These are phyloP conservation scores for Gallinago solitaria DNA, from an alignment of 2,797 vertebrate species.

Conservation along the genomic window DNA sequence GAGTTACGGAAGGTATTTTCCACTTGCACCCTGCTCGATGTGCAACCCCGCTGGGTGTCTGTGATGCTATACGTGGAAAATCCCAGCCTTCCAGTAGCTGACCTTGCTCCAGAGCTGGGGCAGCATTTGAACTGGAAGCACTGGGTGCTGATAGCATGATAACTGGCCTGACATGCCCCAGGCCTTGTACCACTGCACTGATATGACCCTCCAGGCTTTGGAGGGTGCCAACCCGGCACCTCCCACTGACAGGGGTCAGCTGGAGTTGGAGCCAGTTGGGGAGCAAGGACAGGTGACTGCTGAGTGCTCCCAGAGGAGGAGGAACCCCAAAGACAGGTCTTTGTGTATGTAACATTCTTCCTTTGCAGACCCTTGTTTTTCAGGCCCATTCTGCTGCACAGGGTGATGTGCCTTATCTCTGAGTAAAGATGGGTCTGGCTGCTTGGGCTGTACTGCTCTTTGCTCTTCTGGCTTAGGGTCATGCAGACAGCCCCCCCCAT, in stretches of 20 bases:
- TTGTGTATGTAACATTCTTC: background rate
- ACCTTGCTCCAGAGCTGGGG: background rate
- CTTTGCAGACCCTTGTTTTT: background rate
- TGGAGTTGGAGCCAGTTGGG: background rate
- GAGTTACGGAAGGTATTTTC: background rate
- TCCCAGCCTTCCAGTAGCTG: background rate
- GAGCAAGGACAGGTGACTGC: rapidly evolving
- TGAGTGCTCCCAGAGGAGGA: background rate
- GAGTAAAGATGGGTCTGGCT: background rate
- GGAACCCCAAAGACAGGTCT: background rate
- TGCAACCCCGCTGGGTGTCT: background rate
- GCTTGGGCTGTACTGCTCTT: background rate
- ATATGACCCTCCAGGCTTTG: background rate
- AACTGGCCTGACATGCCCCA: rapidly evolving
- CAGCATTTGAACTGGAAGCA: background rate
- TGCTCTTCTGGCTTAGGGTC: background rate
- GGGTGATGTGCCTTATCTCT: background rate
- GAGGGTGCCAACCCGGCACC: background rate
- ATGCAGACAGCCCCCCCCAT: background rate
- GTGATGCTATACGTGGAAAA: rapidly evolving
- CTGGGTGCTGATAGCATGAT: rapidly evolving
- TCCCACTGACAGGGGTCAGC: background rate
- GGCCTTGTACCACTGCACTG: background rate
- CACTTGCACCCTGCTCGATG: background rate
- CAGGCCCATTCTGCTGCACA: background rate